Evolutionary conservation across 2,888 invertebrate species (phyloP).

Genomic region (Drosophila anceps): DNA sequence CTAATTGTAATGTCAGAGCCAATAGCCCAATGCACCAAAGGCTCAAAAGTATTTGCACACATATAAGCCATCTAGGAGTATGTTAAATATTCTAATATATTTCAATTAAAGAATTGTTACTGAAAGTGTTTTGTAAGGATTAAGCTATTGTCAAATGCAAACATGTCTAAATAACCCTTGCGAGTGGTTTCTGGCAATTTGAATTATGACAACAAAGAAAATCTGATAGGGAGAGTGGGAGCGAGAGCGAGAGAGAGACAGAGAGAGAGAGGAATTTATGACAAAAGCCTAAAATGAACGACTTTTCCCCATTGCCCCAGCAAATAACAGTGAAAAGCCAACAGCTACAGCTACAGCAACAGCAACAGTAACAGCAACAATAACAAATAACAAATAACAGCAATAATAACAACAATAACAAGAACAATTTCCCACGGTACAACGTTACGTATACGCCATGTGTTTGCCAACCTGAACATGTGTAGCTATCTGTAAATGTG

Average conservation of each 20-base stretch:
- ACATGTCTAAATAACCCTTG: conserved; percentile 38
- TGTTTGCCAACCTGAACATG: conserved; percentile 74
- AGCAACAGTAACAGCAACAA: conserved; percentile 12
- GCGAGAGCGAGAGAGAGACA: background rate
- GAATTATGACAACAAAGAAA: conserved; percentile 56
- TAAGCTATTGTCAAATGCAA: conserved; percentile 30
- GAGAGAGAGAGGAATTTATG: conserved; percentile 37
- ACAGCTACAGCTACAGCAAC: conserved; percentile 26
- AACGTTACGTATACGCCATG: conserved; percentile 68
- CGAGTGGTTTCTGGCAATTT: conserved; percentile 32
- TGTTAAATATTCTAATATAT: background rate
- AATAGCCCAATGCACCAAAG: conserved; percentile 6
- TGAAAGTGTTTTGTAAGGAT: conserved; percentile 9
- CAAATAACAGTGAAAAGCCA: conserved; percentile 46
- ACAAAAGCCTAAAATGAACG: conserved; percentile 56
- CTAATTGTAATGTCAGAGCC: conserved; percentile 16
- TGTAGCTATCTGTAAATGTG: conserved; percentile 71
- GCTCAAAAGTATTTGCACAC: background rate
- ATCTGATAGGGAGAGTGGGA: background rate
- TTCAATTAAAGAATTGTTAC: conserved; percentile 8
- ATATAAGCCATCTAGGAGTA: background rate
- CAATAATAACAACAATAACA: conserved; percentile 59
- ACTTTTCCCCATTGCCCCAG: conserved; percentile 59
- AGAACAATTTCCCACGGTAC: conserved; percentile 68
- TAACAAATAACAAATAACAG: conserved; percentile 49